Base-by-base conservation (phyloP, 2,888 invertebrate species). In the Tryphoninae sp. region DNA sequence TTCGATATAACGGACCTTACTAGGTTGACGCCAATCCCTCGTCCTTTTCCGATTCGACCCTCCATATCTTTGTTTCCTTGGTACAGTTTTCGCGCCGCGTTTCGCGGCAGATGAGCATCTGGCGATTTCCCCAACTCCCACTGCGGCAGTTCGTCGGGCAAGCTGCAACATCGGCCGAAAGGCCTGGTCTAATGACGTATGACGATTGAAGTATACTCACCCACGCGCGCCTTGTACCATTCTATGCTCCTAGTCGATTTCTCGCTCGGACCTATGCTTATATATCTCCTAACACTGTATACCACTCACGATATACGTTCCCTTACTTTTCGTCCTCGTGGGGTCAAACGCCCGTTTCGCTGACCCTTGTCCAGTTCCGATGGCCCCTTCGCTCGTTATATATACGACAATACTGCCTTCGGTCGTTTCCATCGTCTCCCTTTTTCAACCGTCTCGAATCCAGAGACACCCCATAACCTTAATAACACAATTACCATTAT, bases 401-500 rank as follows among this genome's bases (percentile, higher is more conserved):
- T 13, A 49, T n/a, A 69, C 55, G n/a, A 58, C 67, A 61, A 49
- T 72, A 71, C 59, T 53, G 9, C 53, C 64, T 65, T 73, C 65
- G 40, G 23, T 67, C 62, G 64, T 67, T 69, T 61, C 67, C 51
- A 64, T 80, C 76, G 71, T 61, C 61, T 82, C 80, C 74, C 83
- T 40, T 83, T 81, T 82, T 74, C 83, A 80, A 85, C 85, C 74
- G 83, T 78, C 86, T 84, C 81, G 84, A 82, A 75, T 82, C 80
- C 80, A 80, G 68, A 65, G 68, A 65, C 75, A 67, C 33, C 77
- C 84, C 59, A 79, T 81, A 82, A 85, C 87, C 88, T 89, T 90
- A 90, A 90, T 91, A 91, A 91, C 88, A 87, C 89, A 90, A 92
- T 92, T 91, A 91, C 86, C 90, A 85, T 91, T 90, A 91, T 89